phyloP scores from a whole-genome alignment of 1,140 invertebrate species.

The Drosophila kohkoa region DNA sequence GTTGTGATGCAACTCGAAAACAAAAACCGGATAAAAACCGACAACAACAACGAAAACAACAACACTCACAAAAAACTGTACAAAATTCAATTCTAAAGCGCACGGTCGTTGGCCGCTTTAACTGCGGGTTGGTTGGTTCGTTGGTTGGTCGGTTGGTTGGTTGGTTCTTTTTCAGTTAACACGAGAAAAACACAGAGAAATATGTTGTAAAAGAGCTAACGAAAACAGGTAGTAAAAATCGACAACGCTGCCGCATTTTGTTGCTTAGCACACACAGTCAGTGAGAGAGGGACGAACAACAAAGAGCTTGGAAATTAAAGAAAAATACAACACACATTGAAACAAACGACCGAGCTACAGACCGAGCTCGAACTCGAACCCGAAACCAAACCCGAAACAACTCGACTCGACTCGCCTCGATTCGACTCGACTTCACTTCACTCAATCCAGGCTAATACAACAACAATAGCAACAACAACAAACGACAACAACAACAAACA shows the following conservation, averaged over 20 bases:
- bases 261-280: conserved; percentile 4
- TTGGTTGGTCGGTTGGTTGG: conserved; percentile 2
- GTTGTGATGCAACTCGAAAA: conserved; percentile 25
- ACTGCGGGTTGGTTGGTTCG: conserved; percentile 38
- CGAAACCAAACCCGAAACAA: conserved; percentile 23
- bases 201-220: conserved; percentile 67
- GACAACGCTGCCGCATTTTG: conserved; percentile 37
- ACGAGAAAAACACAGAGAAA: conserved; percentile 51
- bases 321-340: conserved; percentile 52
- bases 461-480: background rate
- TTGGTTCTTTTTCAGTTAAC: conserved; percentile 65
- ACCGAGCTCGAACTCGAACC: conserved; percentile 9
- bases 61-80: conserved; percentile 65
- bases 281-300: conserved; percentile 29
- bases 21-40: conserved; percentile 16
- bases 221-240: conserved; percentile 79
- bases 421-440: conserved; percentile 6
- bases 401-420: conserved; percentile 13
- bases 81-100: conserved; percentile 65
- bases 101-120: conserved; percentile 41
- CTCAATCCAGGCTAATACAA: conserved; percentile 28
- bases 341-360: conserved; percentile 1
- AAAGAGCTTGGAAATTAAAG: conserved; percentile 70
- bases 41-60: conserved; percentile 18
- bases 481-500: background rate